These are phyloP conservation scores for Panulirus ornatus DNA, from an alignment of 1,140 invertebrate species.

Conservation along the genomic window DNA sequence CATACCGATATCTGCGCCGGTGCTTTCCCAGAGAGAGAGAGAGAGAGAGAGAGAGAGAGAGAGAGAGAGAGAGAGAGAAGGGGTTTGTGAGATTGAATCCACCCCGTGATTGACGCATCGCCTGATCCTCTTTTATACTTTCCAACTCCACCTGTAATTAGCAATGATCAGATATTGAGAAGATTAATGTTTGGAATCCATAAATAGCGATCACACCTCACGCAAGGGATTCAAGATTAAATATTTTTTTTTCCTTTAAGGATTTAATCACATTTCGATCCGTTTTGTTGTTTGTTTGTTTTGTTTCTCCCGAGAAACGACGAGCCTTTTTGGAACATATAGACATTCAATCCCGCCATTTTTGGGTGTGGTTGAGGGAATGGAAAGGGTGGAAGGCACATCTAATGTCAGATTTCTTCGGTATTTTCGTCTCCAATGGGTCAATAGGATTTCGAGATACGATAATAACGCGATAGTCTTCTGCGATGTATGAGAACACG, in stretches of 20 bases:
- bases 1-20: background rate
- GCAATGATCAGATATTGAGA: constrained; percentile 71
- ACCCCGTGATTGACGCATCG: constrained; percentile 68
- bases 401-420: too few relatives aligned
- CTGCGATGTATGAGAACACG: too few relatives aligned
- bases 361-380: too few relatives aligned
- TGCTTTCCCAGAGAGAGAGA: too few relatives aligned
- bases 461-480: too few relatives aligned
- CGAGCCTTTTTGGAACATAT: too few relatives aligned
- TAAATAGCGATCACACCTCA: constrained; percentile 67
- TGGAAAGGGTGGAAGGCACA: too few relatives aligned
- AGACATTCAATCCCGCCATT: too few relatives aligned
- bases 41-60: background rate
- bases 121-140: constrained; percentile 70
- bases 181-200: constrained; percentile 69
- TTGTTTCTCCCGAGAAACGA: too few relatives aligned
- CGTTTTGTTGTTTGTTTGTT: too few relatives aligned
- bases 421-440: too few relatives aligned
- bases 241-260: constrained; percentile 34
- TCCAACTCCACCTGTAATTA: constrained; percentile 70
- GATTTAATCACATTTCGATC: constrained; percentile 56
- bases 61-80: constrained; percentile 11
- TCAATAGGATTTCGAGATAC: too few relatives aligned
- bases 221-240: constrained; percentile 24
- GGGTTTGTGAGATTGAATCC: constrained; percentile 49